Base-by-base conservation (phyloP, 2,888 invertebrate genomes). In the Frankliniella intonsa region DNA sequence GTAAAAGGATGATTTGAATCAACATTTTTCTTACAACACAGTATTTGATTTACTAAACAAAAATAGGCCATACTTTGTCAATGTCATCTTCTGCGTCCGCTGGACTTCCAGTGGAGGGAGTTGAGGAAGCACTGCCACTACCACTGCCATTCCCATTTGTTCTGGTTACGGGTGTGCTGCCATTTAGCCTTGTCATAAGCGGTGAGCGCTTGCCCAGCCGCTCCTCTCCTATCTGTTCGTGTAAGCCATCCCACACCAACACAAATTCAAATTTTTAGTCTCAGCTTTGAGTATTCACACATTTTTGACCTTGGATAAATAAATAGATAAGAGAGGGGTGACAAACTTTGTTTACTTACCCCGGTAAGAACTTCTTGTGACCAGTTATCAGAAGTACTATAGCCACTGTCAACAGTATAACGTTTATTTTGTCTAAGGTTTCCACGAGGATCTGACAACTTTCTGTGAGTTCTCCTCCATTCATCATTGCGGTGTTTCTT, bases 341-440 rank as follows among this genome's bases (percentile, higher is more conserved):
- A 19, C 80, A 62, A 62, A 62, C n/a, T 51, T 51, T 51, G 51
- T 25, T 51, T 51, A 81, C 55, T 81, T 55, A 27, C 62, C 81
- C 27, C 51, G n/a, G 81, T 81, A 51, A 51, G 91, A 89, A 90
- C 88, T 86, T 95, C 94, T 88, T 94, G 94, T n/a, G 94, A 94
- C 94, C 95, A 95, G 86, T 94, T 90, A 88, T 96, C 96, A 85
- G 93, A 93, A 11, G 96, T 96, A 88, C 94, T 95, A 88, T 96
- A 97, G 0, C 96, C 96, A 84, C 96, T 96, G 87, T 97, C 97
- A 76, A 76, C 69, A 25, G 69, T 76, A 76, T 76, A 76, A 0
- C 69, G 69, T 22, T 76, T 76, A 22, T 76, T 76, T 22, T 76
- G 69, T 76, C 69, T 76, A 76, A 76, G 69, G 69, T 76, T 76